Conservation (phyloP, 2,888 invertebrate genomes). For the Heliconius sara region DNA sequence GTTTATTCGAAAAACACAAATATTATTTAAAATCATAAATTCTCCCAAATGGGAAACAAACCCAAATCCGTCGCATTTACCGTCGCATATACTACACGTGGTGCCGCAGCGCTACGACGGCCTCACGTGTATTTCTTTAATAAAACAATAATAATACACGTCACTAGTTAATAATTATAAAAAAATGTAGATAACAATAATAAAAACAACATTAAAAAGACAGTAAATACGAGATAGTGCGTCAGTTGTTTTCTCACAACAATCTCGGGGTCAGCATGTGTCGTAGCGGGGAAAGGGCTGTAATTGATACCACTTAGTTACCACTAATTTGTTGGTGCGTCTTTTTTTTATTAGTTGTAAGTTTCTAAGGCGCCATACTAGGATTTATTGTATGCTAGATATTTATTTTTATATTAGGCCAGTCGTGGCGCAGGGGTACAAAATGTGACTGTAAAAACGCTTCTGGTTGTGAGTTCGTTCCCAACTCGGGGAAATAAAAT, state of each 20-base stretch:
- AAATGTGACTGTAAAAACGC: no score
- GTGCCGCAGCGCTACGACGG: no score
- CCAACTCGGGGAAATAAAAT: no score
- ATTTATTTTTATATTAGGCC: no score
- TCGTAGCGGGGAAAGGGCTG: conserved; percentile 38
- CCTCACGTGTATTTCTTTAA: neutral
- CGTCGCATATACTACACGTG: no score
- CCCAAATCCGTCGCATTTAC: no score
- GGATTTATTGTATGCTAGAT: neutral
- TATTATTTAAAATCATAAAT: no score
- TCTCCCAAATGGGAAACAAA: no score
- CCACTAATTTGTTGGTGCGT: conserved; percentile 38
- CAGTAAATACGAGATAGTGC: conserved; percentile 27
- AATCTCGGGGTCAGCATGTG: conserved; percentile 41
- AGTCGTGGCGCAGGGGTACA: no score
- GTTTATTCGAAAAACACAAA: no score
- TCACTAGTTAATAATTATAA: neutral
- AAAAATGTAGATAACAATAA: neutral
- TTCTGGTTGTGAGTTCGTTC: no score
- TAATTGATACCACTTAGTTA: conserved; percentile 40
- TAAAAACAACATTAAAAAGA: conserved; percentile 17
- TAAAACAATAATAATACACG: neutral
- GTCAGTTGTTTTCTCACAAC: conserved; percentile 44
- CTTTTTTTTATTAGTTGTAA: conserved; percentile 2
- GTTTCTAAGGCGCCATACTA: neutral